Base-by-base conservation (phyloP, 2,113 vertebrate genomes). In the Tenebrosternarchus preto region DNA sequence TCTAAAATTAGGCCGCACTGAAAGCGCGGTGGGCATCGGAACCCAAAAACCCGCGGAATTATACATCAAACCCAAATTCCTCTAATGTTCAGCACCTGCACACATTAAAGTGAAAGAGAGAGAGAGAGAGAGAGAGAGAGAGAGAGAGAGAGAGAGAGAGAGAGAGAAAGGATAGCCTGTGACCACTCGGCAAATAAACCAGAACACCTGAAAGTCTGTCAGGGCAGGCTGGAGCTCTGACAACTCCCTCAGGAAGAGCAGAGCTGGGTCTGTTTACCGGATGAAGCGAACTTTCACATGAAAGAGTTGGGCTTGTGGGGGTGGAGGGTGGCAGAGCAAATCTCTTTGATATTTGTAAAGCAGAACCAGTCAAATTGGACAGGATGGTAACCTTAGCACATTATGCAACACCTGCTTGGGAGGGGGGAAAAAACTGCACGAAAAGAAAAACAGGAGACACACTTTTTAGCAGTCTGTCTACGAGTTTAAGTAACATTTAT, bases 401-500 rank as follows among this genome's bases (percentile, higher is more conserved):
- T 80, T 64, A 75, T 82, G 78, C 83, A 90, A 91, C 91, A 93
- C 92, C 91, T 93, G 92, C 85, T 82, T 81, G 80, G 82, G 83
- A 88, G 46, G 64, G 66, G 55, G 25, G 20, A 43, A 60, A 43
- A 56, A 36, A 56, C 59, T 31, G 43, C 64, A 17, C n/a, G 66
- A 90, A 91, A 86, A 85, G 85, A 91, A 93, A 92, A 92, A 92
- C 73, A 91, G 84, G 91, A 89, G 78, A 86, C 89, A 89, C 85
- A 88, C 83, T 91, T 88, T 92, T 91, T 88, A 66, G 64, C 85
- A 84, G 87, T 79, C 87, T 67, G 27, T 55, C 73, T 60, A 74
- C 4, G 73, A 88, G 82, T 93, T 89, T 90, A 78, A 94, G 94
- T 85, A 96, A 96, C 93, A 94, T 98, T 98, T 96, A 87, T 90